Base-by-base conservation (phyloP, 2,888 invertebrate genomes). In the Heliconius ismenius region DNA sequence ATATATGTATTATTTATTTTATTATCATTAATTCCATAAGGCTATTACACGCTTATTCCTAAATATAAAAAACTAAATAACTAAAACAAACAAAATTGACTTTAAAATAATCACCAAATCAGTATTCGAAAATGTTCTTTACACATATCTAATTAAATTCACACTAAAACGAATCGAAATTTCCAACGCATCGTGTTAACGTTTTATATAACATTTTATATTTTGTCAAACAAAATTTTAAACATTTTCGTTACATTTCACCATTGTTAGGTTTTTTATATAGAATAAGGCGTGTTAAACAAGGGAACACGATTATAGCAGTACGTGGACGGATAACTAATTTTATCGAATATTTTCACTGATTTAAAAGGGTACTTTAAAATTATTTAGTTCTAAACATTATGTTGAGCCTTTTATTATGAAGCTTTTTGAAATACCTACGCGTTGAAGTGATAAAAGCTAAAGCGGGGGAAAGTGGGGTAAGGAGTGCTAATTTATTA, bases 251-350 rank as follows among this genome's bases (percentile, higher is more conserved):
- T n/a, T 58, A 70, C 36, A 70, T 70, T 70, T 43, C 36, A 26
- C 62, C 73, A 73, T 73, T 73, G 73, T 73, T 9, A 26, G 11
- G 43, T 62, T 73, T 73, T 73, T 73, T 70, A 36, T 70, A 32
- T 36, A 10, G 11, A 62, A 73, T 58, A 39, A 43, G 26, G 73
- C 73, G 73, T 73, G 73, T 73, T 73, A n/a, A 63, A 73, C 73
- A 73, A 24, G 73, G 62, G 73, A 43, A 73, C 73, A 73, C 62
- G 73, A 62, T 43, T 73, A 63, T 43, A 63, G 62, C 62, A 6
- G 73, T 63, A 73, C 73, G 73, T 73, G 73, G 18, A 26, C 26
- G 11, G 73, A 28, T 43, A 62, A 73, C 73, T 62, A 62, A 73
- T 62, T 62, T 73, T 4, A 15, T 62, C 39, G 62, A 62, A 73